Base-by-base conservation (phyloP, 2,797 vertebrate species). In the Gadopsis bispinosus region DNA sequence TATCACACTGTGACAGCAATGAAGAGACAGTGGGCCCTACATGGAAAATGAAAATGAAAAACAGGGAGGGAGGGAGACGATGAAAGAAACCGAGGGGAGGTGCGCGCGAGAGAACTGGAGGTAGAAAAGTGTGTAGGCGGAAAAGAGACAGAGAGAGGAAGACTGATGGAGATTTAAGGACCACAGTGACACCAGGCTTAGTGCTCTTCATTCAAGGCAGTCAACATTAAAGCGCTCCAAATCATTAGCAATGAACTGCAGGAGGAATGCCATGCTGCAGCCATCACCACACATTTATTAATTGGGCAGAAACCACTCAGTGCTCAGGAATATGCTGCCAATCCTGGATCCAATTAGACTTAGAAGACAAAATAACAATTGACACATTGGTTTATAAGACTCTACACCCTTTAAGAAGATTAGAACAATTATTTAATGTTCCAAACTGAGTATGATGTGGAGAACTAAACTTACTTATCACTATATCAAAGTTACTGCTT, bases 201-300 rank as follows among this genome's bases (percentile, higher is more conserved):
- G 79, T 67, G 70, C 77, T 84, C 86, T 88, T 87, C 87, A 88
- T 90, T 91, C 88, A 83, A 87, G 71, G 81, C 84, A 84, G 90
- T 83, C 77, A 43, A 91, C 90, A 90, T 87, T 88, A 92, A 92
- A 91, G 87, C 66, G 68, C 88, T 88, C 80, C 81, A 78, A 89
- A 89, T 93, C 88, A 93, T 93, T 88, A 92, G 85, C 69, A 51
- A 26, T 74, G 88, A 93, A 81, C 88, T 87, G 86, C 84, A 73
- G 82, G 81, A 90, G 85, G 83, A 92, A 91, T 65, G 79, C 83
- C 54, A 63, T 4, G 45, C 83, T 39, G 66, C 79, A 75, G 90
- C 88, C 80, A 88, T 73, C 77, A 70, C 82, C 69, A 79, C 78
- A 73, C 73, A 86, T 83, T 85, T 88, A 91, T 91, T 93, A 87